Conservation (phyloP, 2,113 vertebrate genomes). For the Epinephelus lanceolatus region DNA sequence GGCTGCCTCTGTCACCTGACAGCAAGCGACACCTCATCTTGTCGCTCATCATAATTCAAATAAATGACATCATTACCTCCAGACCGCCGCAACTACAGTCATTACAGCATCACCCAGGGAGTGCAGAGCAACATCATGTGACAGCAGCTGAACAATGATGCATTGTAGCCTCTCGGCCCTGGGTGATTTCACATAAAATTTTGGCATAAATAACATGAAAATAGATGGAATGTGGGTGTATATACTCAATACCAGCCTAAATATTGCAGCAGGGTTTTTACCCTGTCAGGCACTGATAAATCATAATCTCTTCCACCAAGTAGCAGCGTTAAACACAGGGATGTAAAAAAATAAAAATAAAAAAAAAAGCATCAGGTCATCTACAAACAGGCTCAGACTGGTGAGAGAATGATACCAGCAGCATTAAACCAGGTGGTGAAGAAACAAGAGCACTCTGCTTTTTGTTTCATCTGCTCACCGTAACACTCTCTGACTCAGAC, state of each 20-base stretch:
- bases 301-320: not conserved
- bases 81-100: conserved; percentile 16
- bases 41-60: conserved; percentile 48
- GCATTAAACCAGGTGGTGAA: not conserved
- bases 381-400: not conserved
- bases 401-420: not conserved
- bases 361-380: not conserved
- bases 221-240: not conserved
- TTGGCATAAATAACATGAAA: conserved; percentile 30
- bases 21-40: conserved; percentile 15
- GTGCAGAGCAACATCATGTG: conserved; percentile 25
- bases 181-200: conserved; percentile 18
- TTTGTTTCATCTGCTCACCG: not conserved
- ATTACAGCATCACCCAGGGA: conserved; percentile 29
- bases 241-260: not conserved
- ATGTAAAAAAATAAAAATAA: not conserved
- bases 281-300: not conserved
- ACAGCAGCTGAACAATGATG: conserved; percentile 49
- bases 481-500: not conserved
- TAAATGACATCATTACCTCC: conserved; percentile 58
- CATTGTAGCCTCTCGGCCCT: conserved; percentile 1
- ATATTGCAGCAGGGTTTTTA: conserved; percentile 16
- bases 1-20: conserved; percentile 22
- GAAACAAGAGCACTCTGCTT: not conserved
- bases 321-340: not conserved